Evolutionary conservation across 2,888 invertebrate genomes (phyloP).

Genomic region (Electrophaes corylata): DNA sequence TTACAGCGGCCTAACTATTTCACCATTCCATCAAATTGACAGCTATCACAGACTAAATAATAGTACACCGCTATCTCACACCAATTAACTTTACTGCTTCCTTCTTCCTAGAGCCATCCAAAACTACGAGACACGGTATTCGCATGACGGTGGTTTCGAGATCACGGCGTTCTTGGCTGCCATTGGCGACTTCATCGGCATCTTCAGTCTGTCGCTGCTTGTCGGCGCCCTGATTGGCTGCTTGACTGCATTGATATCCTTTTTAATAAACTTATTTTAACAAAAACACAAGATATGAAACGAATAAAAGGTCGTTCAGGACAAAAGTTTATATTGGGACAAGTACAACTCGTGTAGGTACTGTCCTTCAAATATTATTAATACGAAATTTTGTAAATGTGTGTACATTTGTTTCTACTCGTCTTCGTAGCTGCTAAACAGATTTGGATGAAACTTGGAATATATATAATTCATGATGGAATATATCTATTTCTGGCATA

Average conservation of each 20-base stretch:
- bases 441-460: no score
- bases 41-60: no score
- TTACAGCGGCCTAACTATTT: no score
- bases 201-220: constrained; percentile 95
- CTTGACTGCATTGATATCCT: constrained; percentile 96
- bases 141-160: constrained; percentile 94
- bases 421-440: no score
- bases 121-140: constrained; percentile 93
- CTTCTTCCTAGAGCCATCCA: constrained; percentile 89
- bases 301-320: not conserved
- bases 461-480: no score
- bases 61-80: not conserved
- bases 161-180: constrained; percentile 94
- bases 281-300: not conserved
- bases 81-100: not conserved
- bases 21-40: no score
- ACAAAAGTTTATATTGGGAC: no score
- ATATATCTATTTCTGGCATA: no score
- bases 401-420: no score
- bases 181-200: constrained; percentile 95
- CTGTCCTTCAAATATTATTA: no score
- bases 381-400: no score
- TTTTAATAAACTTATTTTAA: constrained; percentile 61
- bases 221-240: constrained; percentile 98
- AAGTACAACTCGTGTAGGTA: no score